Evolutionary conservation across 2,888 invertebrate species (phyloP), one percentile per base, ranked within the genome.

Genomic region (Clusia tigrina): DNA sequence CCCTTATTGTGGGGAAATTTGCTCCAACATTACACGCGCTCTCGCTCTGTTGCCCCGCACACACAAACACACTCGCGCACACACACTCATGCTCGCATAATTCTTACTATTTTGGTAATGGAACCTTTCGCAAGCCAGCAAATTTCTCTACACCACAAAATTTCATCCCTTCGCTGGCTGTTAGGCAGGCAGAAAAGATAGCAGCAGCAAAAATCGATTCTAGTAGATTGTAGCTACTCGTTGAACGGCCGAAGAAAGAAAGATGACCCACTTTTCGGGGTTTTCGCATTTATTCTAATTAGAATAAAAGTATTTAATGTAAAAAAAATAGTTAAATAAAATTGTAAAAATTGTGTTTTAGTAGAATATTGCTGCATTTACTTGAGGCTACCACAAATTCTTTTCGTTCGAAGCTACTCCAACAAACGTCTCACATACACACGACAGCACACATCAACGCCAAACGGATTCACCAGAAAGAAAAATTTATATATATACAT

Each of bases 231-330:
- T 48, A 48, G 48, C 48, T 18, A 48, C 22, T 48, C 20, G 48
- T 48, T 18, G 48, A 72, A 78, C 77, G 74, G 77, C 71, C 76
- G 73, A 80, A 76, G 74, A 79, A 77, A 81, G 81, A 80, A 81
- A 64, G 77, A 78, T 80, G 79, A 80, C 80, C 81, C 80, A 80
- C 73, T 79, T 80, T 79, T 79, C 74, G 78, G 78, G 71, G 65
- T 80, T 80, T 81, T 80, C 81, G 79, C 80, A 81, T 73, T 76
- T 73, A 74, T 78, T 74, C 75, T 74, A 71, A 69, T 71, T 74
- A 72, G 66, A 42, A 68, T 65, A 71, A 67, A 70, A 75, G 72
- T 71, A 37, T 66, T 69, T 66, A 67, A 60, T 69, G 66, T 69
- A 67, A 65, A 64, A 64, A 64, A 55, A 48, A 54, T 60, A 65